phyloP scores from a whole-genome alignment of 2,888 invertebrate species.

The Andrena marginata region DNA sequence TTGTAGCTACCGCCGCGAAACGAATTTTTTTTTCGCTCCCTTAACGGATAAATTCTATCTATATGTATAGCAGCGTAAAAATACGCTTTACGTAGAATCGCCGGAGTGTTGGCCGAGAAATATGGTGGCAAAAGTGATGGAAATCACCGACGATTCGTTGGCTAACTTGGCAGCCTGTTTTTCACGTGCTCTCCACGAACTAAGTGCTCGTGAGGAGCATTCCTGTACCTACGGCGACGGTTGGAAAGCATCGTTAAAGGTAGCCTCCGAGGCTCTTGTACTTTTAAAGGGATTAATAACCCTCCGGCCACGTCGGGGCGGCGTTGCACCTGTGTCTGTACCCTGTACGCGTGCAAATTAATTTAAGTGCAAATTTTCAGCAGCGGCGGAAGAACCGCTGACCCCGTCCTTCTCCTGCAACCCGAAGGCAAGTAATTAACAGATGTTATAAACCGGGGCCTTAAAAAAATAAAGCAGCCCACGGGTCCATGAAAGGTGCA shows the following conservation, averaged over 20 bases:
- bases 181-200: neutral
- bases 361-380: conserved; percentile 17
- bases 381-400: neutral
- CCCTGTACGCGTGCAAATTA: neutral
- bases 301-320: neutral
- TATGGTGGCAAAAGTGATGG: too few species aligned
- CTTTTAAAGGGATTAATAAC: conserved; percentile 8
- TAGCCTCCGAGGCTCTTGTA: neutral
- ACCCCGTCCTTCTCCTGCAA: neutral
- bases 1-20: neutral
- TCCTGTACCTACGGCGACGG: neutral
- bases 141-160: too few species aligned
- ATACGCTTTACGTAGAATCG: neutral
- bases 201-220: neutral
- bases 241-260: neutral
- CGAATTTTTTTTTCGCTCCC: neutral
- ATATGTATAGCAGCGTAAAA: neutral
- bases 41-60: neutral
- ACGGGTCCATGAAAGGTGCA: conserved; percentile 21
- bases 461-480: neutral
- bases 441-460: too few species aligned
- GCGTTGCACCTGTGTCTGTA: neutral
- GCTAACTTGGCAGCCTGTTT: neutral
- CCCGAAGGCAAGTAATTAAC: neutral
- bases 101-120: too few species aligned